A percentile compares a stretch with the other conserved stretches of the same genome.
These are phyloP conservation scores for Brachypterus glaber DNA, from an alignment of 2,888 invertebrate species.

Conservation along the genomic window DNA sequence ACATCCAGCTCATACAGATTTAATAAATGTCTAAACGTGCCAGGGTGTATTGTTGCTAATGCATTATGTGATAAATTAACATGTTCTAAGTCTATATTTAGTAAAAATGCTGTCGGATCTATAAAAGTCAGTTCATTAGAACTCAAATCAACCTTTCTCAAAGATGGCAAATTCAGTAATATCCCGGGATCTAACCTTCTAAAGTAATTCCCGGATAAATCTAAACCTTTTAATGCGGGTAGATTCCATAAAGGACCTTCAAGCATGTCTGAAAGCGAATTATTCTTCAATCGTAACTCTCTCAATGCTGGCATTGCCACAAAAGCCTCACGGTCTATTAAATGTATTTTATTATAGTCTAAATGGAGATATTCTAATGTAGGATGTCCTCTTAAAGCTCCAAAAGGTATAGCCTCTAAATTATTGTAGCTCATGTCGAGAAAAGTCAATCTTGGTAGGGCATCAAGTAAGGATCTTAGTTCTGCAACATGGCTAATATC, in stretches of 20 bases:
- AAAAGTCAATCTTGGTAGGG: slow-evolving; percentile 65
- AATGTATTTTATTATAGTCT: slow-evolving; percentile 65
- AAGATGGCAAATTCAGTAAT: slow-evolving; percentile 63
- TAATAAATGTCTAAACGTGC: slow-evolving; percentile 64
- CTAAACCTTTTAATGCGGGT: slow-evolving; percentile 74
- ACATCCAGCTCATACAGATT: slow-evolving; percentile 72
- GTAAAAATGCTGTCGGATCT: slow-evolving; percentile 64
- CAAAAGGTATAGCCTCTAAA: slow-evolving; percentile 66
- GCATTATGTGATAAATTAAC: slow-evolving; percentile 72
- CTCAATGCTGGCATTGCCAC: slow-evolving; percentile 74
- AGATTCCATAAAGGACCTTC: slow-evolving; percentile 77
- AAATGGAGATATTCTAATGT: slow-evolving; percentile 72
- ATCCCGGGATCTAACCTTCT: slow-evolving; percentile 60
- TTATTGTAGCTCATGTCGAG: slow-evolving; percentile 72
- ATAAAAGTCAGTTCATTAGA: slow-evolving; percentile 60
- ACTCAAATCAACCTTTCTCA: slow-evolving; percentile 68
- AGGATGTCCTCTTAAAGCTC: slow-evolving; percentile 68
- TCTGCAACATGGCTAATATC: slow-evolving; percentile 67
- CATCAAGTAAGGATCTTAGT: slow-evolving; percentile 63
- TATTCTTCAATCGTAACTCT: slow-evolving; percentile 73
- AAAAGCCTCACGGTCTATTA: slow-evolving; percentile 70
- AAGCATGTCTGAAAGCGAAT: slow-evolving; percentile 64
- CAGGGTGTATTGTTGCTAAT: slow-evolving; percentile 59
- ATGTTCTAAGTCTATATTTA: slow-evolving; percentile 64
- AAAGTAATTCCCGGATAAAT: slow-evolving; percentile 68